Evolutionary conservation across 2,888 invertebrate species (phyloP).

Genomic region (Galeruca laticollis): DNA sequence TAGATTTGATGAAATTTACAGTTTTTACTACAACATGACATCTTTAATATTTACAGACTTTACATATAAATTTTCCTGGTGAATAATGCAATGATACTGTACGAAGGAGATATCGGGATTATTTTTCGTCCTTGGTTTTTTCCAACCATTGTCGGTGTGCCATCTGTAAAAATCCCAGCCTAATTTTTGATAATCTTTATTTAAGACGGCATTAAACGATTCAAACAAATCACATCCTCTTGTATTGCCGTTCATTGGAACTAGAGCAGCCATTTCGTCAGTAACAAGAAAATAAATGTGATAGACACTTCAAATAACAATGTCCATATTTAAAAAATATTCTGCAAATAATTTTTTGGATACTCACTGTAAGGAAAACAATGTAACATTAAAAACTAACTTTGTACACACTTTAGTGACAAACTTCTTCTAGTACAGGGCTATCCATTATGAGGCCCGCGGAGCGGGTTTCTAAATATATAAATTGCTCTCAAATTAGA

Average conservation of each 20-base stretch:
- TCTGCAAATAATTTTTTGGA: too few species aligned
- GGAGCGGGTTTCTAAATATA: too few species aligned
- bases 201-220: not conserved
- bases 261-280: slow-evolving; percentile 31
- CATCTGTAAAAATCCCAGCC: not conserved
- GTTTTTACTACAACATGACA: slow-evolving; percentile 35
- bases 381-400: too few species aligned
- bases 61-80: too few species aligned
- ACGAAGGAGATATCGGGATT: too few species aligned
- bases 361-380: too few species aligned
- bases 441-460: too few species aligned
- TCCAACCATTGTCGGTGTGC: slow-evolving; percentile 19
- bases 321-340: too few species aligned
- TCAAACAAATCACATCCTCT: slow-evolving; percentile 17
- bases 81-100: too few species aligned
- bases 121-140: slow-evolving; percentile 23
- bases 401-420: too few species aligned
- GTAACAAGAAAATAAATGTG: slow-evolving; percentile 30
- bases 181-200: not conserved
- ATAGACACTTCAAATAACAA: slow-evolving; percentile 31
- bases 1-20: slow-evolving; percentile 33
- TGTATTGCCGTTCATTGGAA: slow-evolving; percentile 26
- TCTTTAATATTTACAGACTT: slow-evolving; percentile 32
- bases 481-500: too few species aligned
- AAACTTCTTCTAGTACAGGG: too few species aligned